Evolutionary conservation across 2,797 vertebrate species (phyloP).

Genomic region (Mergus octosetaceus): DNA sequence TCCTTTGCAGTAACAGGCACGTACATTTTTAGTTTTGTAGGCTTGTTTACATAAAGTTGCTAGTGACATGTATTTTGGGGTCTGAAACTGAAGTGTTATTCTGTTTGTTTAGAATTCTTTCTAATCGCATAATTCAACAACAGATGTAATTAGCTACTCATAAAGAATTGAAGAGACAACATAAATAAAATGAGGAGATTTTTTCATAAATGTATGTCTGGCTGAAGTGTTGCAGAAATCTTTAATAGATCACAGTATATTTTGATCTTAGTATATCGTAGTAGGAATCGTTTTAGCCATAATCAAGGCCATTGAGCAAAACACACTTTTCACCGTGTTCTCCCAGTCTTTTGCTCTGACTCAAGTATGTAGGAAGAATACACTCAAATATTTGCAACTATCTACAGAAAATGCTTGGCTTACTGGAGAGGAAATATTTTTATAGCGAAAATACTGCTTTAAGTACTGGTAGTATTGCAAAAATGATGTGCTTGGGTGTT

Average conservation of each 20-base stretch:
- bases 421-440: neutral
- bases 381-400: neutral
- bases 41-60: neutral
- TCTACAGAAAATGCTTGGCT: neutral
- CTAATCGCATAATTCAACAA: neutral
- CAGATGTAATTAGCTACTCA: neutral
- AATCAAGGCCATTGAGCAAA: neutral
- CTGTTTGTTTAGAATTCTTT: neutral
- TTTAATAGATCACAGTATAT: neutral
- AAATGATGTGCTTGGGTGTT: neutral
- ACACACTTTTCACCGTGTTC: neutral
- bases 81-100: neutral
- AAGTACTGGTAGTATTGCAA: neutral
- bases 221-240: neutral
- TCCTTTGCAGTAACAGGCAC: neutral
- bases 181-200: neutral
- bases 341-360: neutral
- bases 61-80: neutral
- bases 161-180: neutral
- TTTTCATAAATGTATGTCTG: neutral
- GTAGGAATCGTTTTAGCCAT: neutral
- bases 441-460: neutral
- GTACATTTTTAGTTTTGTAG: neutral
- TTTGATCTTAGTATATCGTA: neutral
- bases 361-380: neutral